Percentiles rank a stretch among this genome's conserved stretches.
Conservation (phyloP, 2,888 invertebrate genomes). For the Minunthozetes semirufus region DNA sequence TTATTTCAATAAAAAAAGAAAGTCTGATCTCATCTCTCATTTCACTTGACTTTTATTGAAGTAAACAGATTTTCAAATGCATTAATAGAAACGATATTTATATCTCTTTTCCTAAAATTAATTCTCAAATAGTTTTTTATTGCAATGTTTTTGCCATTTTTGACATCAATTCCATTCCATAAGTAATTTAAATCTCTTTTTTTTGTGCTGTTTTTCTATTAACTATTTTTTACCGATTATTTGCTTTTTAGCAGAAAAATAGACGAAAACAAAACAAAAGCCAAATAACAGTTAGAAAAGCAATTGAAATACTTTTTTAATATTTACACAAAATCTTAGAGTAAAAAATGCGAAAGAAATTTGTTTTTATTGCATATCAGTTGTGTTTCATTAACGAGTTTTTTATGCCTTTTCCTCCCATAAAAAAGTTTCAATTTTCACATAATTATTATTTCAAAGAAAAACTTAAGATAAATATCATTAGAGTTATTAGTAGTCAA, state of each 20-base stretch:
- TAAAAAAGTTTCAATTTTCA: neutral
- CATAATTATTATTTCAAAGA: neutral
- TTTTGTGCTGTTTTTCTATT: neutral
- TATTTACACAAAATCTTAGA: neutral
- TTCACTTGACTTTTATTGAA: too few relatives aligned
- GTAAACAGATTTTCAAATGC: neutral
- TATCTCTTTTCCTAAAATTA: neutral
- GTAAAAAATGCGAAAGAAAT: neutral
- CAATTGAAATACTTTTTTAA: neutral
- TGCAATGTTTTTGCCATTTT: neutral
- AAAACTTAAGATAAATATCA: neutral
- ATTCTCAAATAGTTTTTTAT: neutral
- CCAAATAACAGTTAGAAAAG: neutral
- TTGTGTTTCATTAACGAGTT: neutral
- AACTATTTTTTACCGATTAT: neutral
- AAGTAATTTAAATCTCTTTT: too few relatives aligned
- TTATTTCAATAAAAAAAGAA: too few relatives aligned
- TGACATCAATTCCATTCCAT: neutral
- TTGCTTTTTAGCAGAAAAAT: neutral
- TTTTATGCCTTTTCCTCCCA: neutral
- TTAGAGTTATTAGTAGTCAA: neutral
- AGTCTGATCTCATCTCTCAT: too few relatives aligned
- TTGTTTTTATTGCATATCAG: neutral
- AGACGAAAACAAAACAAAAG: neutral
- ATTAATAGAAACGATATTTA: neutral